Evolutionary conservation across 2,888 invertebrate genomes (phyloP).

Genomic region (Andricus quercusramuli): DNA sequence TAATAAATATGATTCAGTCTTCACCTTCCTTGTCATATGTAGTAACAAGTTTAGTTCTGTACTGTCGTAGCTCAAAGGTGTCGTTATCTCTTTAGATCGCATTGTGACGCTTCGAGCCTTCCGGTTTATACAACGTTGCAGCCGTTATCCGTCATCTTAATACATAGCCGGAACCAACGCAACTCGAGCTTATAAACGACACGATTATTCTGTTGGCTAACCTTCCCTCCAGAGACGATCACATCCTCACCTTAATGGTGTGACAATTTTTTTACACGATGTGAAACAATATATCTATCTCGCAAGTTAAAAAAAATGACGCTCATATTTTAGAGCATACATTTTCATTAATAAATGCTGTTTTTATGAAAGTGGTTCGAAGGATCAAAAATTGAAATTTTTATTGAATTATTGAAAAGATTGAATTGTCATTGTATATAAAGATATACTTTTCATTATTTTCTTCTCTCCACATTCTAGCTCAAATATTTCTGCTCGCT

Average conservation of each 20-base stretch:
- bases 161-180: constrained; percentile 66
- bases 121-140: constrained; percentile 61
- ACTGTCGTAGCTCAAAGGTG: constrained; percentile 47
- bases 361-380: too few species aligned
- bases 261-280: constrained; percentile 10
- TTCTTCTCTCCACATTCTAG: too few species aligned
- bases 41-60: constrained; percentile 15
- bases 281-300: neutral
- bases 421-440: too few species aligned
- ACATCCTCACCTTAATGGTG: constrained; percentile 1
- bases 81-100: constrained; percentile 64
- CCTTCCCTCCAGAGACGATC: constrained; percentile 47
- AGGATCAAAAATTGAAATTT: too few species aligned
- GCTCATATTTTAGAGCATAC: neutral
- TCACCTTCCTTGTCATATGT: neutral
- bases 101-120: constrained; percentile 61
- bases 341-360: too few species aligned
- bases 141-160: constrained; percentile 74
- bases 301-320: neutral
- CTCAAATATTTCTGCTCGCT: too few species aligned
- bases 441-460: too few species aligned
- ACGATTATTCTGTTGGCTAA: constrained; percentile 69
- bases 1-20: constrained; percentile 27
- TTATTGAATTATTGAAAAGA: too few species aligned
- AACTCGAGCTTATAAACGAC: constrained; percentile 72